Base-by-base conservation (phyloP, 2,888 invertebrate genomes). In the Therioaphis trifolii region DNA sequence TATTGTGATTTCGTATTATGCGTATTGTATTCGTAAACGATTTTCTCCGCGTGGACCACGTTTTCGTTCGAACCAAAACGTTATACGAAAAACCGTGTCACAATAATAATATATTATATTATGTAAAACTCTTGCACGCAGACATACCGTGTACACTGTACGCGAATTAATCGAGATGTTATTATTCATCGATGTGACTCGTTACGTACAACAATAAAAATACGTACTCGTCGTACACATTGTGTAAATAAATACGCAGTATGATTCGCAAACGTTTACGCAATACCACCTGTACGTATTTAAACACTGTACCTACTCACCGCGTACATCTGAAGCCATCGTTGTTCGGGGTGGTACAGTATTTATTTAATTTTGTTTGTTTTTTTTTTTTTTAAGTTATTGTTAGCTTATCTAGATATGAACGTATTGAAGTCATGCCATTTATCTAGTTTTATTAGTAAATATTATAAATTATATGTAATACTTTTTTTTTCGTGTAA, bases 361-460 rank as follows among this genome's bases (percentile, higher is more conserved):
- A 21, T 55, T 55, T n/a, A 55, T n/a, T n/a, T 55, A 18, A 55
- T 55, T 14, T 46, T 21, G 21, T 21, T 55, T 0, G 7, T 43
- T 49, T 14, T 55, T 55, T n/a, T 55, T 55, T n/a, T 52, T 55
- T 49, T 55, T 21, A 0, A 55, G 18, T n/a, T 55, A 55, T 55
- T 55, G 9, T 55, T 55, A 55, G n/a, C 21, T 55, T 55, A 55
- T 21, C 14, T 76, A 63, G 24, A 21, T 75, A 58, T 35, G 35
- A n/a, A 35, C 72, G 21, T 29, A 63, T n/a, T 29, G 27, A 72
- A 72, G 29, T 72, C 35, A 78, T 68, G 68, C 49, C 78, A 78
- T 78, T 78, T 78, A n/a, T n/a, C n/a, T n/a, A 78, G 78, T 78
- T 68, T 40, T 52, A 78, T 63, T 66, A 35, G 35, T 66, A 77